A percentile compares a stretch with the other conserved stretches of the same genome.
These are phyloP conservation scores for Pterois miles DNA, from an alignment of 2,797 vertebrate species.

Conservation along the genomic window DNA sequence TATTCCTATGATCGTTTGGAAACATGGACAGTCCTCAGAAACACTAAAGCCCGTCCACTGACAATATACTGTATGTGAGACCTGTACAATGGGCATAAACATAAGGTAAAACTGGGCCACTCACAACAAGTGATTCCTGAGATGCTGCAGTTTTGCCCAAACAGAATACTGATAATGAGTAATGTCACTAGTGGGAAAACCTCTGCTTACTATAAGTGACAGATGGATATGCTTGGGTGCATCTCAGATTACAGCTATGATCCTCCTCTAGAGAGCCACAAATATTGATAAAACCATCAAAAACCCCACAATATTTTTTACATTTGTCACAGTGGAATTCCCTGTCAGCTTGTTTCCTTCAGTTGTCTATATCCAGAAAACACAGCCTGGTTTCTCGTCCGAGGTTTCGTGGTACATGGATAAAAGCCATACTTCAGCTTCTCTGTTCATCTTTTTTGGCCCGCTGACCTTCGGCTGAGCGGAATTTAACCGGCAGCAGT, in stretches of 20 bases:
- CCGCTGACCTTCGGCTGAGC: conserved; percentile 51
- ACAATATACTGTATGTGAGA: not conserved
- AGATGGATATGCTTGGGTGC: conserved; percentile 1
- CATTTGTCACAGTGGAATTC: conserved; percentile 14
- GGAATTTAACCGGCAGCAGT: conserved; percentile 61
- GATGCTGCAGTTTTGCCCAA: not conserved
- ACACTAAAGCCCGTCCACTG: not conserved
- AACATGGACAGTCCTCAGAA: not conserved
- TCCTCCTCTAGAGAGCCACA: not conserved
- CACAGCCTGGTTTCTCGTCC: conserved; percentile 1
- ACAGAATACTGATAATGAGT: not conserved
- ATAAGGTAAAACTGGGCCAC: not conserved
- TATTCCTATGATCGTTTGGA: not conserved
- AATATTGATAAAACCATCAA: not conserved
- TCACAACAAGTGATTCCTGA: not conserved
- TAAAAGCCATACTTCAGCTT: conserved; percentile 53
- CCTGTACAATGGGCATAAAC: not conserved
- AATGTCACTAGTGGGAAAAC: not conserved
- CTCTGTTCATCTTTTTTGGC: conserved; percentile 36
- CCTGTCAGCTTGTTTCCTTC: conserved; percentile 16
- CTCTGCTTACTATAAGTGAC: not conserved
- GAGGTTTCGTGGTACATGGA: conserved; percentile 4
- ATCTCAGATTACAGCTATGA: not conserved
- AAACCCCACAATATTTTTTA: not conserved
- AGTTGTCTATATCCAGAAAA: not conserved